Evolutionary conservation across 2,888 invertebrate genomes (phyloP).

Genomic region (Spatulosminthurus flaviceps): DNA sequence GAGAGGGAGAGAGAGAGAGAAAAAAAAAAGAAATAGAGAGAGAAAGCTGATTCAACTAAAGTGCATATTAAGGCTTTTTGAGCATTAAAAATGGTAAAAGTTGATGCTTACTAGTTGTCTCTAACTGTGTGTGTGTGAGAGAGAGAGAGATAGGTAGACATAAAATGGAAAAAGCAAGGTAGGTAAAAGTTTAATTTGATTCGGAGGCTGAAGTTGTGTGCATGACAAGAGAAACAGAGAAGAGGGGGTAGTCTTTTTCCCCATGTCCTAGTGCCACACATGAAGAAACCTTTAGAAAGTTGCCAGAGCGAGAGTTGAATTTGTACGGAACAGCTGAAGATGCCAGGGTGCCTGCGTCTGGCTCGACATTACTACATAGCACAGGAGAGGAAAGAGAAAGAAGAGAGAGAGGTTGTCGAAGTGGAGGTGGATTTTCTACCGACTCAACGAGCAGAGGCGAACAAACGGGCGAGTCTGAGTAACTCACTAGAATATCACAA

Average conservation of each 20-base stretch:
- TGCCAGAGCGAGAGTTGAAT: background rate
- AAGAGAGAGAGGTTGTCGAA: background rate
- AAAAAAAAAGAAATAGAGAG: no score
- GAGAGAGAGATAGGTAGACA: background rate
- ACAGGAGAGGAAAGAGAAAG: no score
- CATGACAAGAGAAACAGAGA: background rate
- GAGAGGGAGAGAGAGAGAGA: no score
- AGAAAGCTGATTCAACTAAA: no score
- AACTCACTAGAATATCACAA: background rate
- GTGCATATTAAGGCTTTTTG: constrained; percentile 3
- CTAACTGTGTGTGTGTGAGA: background rate
- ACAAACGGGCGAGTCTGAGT: constrained; percentile 7
- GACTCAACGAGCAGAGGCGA: background rate
- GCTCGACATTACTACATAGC: background rate
- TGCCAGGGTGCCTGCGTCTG: constrained; percentile 31
- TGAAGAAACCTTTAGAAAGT: background rate
- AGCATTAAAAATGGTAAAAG: constrained; percentile 8
- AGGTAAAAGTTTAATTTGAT: background rate
- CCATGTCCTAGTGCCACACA: background rate
- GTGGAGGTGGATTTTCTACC: constrained; percentile 23
- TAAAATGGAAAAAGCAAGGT: constrained; percentile 6
- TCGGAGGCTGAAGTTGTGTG: background rate
- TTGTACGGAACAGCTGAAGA: constrained; percentile 23
- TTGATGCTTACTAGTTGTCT: background rate
- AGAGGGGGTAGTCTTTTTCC: constrained; percentile 10